These are phyloP conservation scores for Amaurobius ferox DNA, from an alignment of 2,888 invertebrate genomes.

Conservation along the genomic window DNA sequence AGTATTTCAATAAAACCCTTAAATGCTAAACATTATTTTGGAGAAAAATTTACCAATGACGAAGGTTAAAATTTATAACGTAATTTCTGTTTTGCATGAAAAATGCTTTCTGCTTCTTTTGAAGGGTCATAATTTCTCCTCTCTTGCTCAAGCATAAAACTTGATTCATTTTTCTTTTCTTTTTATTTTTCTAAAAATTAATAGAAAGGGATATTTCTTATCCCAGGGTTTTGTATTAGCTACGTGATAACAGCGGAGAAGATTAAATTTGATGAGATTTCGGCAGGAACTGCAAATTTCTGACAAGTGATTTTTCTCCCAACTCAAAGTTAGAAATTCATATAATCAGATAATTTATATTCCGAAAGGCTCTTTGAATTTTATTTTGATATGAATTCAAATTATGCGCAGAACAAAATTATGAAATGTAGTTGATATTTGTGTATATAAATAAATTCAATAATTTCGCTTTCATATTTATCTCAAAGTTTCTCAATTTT, in stretches of 20 bases:
- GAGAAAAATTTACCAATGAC: not conserved
- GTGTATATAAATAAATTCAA: too few species aligned
- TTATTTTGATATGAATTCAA: too few species aligned
- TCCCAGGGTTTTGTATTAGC: not conserved
- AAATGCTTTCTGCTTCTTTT: not conserved
- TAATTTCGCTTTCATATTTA: too few species aligned
- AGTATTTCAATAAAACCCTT: too few species aligned
- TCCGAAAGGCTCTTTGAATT: not conserved
- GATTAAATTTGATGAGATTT: not conserved
- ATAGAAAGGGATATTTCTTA: not conserved
- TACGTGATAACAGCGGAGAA: slow-evolving; percentile 5
- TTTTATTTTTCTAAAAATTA: slow-evolving; percentile 13
- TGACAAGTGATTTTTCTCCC: not conserved
- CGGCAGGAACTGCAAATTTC: not conserved
- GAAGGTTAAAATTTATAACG: not conserved
- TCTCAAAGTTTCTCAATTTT: too few species aligned
- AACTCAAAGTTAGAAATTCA: not conserved
- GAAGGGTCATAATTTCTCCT: not conserved
- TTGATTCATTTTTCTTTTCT: slow-evolving; percentile 7
- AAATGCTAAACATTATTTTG: too few species aligned
- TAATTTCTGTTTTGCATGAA: not conserved
- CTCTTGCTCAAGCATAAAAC: not conserved
- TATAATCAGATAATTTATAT: slow-evolving; percentile 1
- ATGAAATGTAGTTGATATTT: too few species aligned
- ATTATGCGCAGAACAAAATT: too few species aligned